A percentile compares a stretch with the other conserved stretches of the same genome.
Evolutionary conservation across 2,113 vertebrate genomes (phyloP).

Genomic region (Macrotus californicus): DNA sequence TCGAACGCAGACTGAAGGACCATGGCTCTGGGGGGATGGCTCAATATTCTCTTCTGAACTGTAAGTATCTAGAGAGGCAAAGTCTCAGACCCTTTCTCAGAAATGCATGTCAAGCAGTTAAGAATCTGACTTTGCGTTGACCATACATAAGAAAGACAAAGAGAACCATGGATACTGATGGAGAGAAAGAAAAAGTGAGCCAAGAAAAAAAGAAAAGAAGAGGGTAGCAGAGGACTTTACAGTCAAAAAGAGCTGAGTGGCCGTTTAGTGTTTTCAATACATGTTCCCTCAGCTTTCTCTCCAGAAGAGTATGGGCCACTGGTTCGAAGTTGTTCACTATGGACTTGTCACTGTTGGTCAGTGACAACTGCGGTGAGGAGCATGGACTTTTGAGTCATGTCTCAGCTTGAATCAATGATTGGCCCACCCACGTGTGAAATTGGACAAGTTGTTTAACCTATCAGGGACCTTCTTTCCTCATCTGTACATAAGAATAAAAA

Average conservation of each 20-base stretch:
- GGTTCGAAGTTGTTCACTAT: neutral
- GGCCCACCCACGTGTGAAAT: neutral
- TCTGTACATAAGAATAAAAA: neutral
- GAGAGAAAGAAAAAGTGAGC: neutral
- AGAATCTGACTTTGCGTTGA: neutral
- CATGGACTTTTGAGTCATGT: neutral
- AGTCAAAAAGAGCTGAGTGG: neutral
- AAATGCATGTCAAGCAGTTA: neutral
- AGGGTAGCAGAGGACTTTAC: neutral
- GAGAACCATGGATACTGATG: neutral
- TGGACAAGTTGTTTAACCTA: neutral
- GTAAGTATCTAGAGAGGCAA: slow-evolving; percentile 48
- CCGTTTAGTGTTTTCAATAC: neutral
- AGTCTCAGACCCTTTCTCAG: neutral
- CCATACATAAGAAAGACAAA: neutral
- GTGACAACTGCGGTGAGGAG: neutral
- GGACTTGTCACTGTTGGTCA: neutral
- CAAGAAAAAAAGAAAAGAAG: neutral
- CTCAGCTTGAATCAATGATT: neutral
- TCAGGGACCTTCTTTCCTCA: neutral
- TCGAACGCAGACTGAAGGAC: neutral
- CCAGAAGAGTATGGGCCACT: neutral
- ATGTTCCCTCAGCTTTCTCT: neutral
- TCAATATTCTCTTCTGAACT: neutral
- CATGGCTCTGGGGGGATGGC: slow-evolving; percentile 60